phyloP scores from a whole-genome alignment of 2,113 vertebrate species.

The Peromyscus polionotus region DNA sequence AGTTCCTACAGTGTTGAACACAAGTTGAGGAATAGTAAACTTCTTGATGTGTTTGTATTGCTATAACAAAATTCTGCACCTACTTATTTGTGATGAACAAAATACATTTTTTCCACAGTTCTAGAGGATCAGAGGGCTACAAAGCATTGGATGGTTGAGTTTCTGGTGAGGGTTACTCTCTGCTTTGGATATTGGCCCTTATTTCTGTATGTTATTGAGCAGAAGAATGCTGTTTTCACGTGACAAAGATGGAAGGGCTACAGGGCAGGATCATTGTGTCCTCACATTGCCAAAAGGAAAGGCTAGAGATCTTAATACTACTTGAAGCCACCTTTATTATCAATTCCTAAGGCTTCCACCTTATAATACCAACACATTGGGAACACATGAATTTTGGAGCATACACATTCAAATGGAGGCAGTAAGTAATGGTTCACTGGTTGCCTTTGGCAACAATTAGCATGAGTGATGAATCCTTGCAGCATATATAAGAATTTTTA shows the following conservation, averaged over 20 bases:
- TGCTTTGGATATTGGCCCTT: neutral
- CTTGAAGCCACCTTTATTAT: neutral
- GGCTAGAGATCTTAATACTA: neutral
- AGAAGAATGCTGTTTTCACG: neutral
- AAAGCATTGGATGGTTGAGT: neutral
- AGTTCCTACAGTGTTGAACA: neutral
- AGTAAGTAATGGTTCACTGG: neutral
- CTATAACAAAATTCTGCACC: neutral
- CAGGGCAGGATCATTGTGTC: neutral
- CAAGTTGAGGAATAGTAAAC: neutral
- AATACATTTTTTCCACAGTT: neutral
- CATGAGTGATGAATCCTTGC: neutral
- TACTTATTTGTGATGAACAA: neutral
- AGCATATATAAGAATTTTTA: neutral
- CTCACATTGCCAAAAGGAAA: neutral
- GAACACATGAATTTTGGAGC: neutral
- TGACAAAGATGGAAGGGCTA: neutral
- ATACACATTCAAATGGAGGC: neutral
- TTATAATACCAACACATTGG: neutral
- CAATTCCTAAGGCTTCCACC: neutral
- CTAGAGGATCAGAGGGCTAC: neutral
- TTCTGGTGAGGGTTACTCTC: neutral
- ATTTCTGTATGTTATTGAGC: neutral
- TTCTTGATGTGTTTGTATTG: neutral
- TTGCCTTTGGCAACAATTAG: conserved; percentile 17